Base-by-base conservation (phyloP, 2,797 vertebrate species). In the Neosilurus mollespiculum region DNA sequence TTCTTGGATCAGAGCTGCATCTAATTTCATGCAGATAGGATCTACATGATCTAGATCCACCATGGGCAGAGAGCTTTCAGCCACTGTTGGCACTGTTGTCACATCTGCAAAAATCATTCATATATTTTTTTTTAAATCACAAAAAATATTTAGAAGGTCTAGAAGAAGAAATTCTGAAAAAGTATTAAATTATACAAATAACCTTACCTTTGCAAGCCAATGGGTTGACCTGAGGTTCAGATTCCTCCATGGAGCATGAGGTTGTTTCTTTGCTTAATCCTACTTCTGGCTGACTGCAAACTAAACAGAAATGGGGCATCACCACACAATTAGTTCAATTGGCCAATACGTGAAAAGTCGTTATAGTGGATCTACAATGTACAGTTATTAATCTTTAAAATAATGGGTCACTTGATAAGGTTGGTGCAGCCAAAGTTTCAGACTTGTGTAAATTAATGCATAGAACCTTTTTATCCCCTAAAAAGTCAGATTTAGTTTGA, bases 191-290 rank as follows among this genome's bases (percentile, higher is more conserved):
- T 4, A 83, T 51, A 58, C 43, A 0, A 14, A 58, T 64, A 26
- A 9, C 65, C 43, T 58, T 61, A 86, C 85, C 83, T 75, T 78
- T 72, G 24, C 54, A 24, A 66, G 22, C 37, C 37, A 59, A 20
- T 51, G 69, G 43, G 3, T 64, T 24, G 64, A 30, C 34, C 43
- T 56, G 61, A 24, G 37, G 75, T 78, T 83, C 76, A 78, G 62
- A 16, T 10, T 37, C 53, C 26, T 81, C 73, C 18, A n/a, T 18
- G 49, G 70, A 75, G 37, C 34, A 59, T 37, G 67, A 65, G 26
- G 56, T 71, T 8, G 54, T 62, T 43, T 24, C 16, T 6, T 22
- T 81, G 79, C 43, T 78, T 78, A 49, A n/a, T 3, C 5, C 37
- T 6, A n/a, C 30, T 34, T 15, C 56, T 77, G 54, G 58, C 20